Conservation (phyloP, 2,888 invertebrate species). For the Leucania comma region DNA sequence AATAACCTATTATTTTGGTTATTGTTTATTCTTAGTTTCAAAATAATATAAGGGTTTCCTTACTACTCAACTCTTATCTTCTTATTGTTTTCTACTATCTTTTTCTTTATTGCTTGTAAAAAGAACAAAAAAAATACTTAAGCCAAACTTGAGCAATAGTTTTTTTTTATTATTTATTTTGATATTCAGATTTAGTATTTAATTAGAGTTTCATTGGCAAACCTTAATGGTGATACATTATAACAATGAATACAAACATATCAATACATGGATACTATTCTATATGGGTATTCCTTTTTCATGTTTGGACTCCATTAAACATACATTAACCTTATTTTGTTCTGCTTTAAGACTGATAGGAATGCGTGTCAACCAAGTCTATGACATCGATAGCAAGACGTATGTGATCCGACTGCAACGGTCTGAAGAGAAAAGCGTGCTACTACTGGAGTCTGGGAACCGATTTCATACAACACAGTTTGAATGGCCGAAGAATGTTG, state of each 20-base stretch:
- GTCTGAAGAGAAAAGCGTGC: conserved; percentile 96
- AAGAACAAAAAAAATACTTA: no score
- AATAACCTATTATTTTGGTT: conserved; percentile 3
- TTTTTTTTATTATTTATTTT: no score
- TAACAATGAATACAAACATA: no score
- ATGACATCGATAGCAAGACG: conserved; percentile 99
- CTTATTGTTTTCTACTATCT: background rate
- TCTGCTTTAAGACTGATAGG: conserved; percentile 93
- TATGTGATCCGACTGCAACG: conserved; percentile 97
- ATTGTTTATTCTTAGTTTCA: background rate
- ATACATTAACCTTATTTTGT: background rate
- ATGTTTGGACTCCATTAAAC: background rate
- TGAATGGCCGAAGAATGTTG: conserved; percentile 99
- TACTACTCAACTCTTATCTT: background rate
- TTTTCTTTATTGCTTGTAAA: background rate
- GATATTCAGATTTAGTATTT: no score
- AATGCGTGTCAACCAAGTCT: conserved; percentile 98
- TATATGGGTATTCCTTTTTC: no score
- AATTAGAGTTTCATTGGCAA: no score
- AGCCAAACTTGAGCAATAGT: no score
- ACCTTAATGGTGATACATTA: no score
- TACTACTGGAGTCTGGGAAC: conserved; percentile 98
- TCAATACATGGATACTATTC: no score
- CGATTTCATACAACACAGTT: conserved; percentile 98
- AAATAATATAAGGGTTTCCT: no score